These are phyloP conservation scores for Parnassius orleans DNA, from an alignment of 2,888 invertebrate genomes.

Conservation along the genomic window DNA sequence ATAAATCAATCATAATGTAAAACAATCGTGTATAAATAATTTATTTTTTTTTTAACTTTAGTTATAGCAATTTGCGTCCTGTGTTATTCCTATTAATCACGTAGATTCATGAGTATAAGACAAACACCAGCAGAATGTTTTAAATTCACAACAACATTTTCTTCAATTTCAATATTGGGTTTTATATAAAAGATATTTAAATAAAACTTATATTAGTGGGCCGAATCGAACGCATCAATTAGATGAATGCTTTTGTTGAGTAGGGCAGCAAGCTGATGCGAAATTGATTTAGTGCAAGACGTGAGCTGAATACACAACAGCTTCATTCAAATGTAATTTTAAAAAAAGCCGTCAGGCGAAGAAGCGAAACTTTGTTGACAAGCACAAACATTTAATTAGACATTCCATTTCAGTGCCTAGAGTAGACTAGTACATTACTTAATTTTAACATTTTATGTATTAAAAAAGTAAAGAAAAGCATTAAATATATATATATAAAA, in stretches of 20 bases:
- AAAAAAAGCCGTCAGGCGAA: conserved; percentile 40
- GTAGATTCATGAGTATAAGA: too few relatives aligned
- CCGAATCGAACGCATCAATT: conserved; percentile 22
- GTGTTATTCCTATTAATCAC: too few relatives aligned
- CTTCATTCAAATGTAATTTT: conserved; percentile 66
- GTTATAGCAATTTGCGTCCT: too few relatives aligned
- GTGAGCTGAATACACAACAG: conserved; percentile 64
- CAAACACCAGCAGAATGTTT: too few relatives aligned
- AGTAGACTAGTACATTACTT: not conserved
- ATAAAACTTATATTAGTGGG: not conserved
- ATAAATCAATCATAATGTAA: too few relatives aligned
- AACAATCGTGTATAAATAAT: too few relatives aligned
- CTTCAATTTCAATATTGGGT: too few relatives aligned
- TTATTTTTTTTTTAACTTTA: too few relatives aligned
- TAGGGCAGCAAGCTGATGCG: conserved; percentile 59
- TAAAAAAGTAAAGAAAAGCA: too few relatives aligned
- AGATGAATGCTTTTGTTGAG: conserved; percentile 14
- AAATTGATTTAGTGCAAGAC: conserved; percentile 76
- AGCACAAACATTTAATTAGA: conserved; percentile 66
- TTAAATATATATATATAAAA: too few relatives aligned
- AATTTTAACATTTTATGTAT: too few relatives aligned
- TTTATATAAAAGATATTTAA: not conserved
- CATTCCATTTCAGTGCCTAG: conserved; percentile 48
- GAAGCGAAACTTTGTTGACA: conserved; percentile 66
- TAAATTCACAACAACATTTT: too few relatives aligned